Percentiles rank a stretch among this genome's conserved stretches.
phyloP scores from a whole-genome alignment of 2,797 vertebrate species.

The Dendrocincla tyrannina region DNA sequence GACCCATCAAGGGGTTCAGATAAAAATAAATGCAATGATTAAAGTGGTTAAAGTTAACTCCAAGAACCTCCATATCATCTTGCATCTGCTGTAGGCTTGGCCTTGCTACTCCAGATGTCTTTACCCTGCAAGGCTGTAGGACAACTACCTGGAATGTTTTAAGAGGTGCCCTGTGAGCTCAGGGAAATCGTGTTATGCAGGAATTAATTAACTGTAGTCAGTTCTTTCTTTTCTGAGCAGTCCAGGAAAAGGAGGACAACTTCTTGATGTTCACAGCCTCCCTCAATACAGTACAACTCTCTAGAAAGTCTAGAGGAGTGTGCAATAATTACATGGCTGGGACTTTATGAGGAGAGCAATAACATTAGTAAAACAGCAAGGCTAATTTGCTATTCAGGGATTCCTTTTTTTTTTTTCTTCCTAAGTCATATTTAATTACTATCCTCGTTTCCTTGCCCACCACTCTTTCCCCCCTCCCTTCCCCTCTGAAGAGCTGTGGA shows the following conservation, averaged over 20 bases:
- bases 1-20: not conserved
- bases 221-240: not conserved
- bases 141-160: not conserved
- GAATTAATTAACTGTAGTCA: not conserved
- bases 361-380: slow-evolving; percentile 27
- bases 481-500: slow-evolving; percentile 44
- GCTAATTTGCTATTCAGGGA: slow-evolving; percentile 53
- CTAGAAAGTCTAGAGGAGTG: slow-evolving; percentile 14
- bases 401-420: not conserved
- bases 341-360: not conserved
- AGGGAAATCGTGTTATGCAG: not conserved
- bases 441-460: slow-evolving; percentile 34
- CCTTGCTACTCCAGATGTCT: not conserved
- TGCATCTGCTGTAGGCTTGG: not conserved
- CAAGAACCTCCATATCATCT: not conserved
- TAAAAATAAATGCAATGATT: not conserved
- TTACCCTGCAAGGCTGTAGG: not conserved
- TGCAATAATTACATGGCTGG: slow-evolving; percentile 27
- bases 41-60: not conserved
- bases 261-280: not conserved
- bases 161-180: not conserved
- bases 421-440: slow-evolving; percentile 62
- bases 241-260: not conserved
- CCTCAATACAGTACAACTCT: not conserved
- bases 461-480: not conserved